Conservation (phyloP, 2,113 vertebrate species). For the Jacana jacana region DNA sequence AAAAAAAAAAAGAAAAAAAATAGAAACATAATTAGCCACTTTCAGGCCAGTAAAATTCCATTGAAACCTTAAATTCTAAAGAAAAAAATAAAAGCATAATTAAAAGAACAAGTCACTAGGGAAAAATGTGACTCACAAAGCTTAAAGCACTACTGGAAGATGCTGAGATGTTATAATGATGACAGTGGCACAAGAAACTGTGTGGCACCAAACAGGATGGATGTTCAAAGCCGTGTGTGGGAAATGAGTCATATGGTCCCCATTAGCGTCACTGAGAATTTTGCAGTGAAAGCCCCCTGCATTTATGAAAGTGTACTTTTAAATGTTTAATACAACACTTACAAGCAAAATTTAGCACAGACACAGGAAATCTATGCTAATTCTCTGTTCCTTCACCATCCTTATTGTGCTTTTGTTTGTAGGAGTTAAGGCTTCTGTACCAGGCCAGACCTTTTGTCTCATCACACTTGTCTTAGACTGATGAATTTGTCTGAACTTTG, state of each 20-base stretch:
- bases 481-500: not conserved
- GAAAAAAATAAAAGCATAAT: not conserved
- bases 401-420: not conserved
- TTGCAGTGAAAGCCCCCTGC: not conserved
- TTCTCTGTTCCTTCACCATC: not conserved
- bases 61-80: not conserved
- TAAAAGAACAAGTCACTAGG: not conserved
- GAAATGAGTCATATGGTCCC: not conserved
- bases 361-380: not conserved
- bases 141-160: not conserved
- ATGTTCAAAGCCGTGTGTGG: not conserved
- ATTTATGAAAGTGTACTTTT: constrained; percentile 11
- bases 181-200: not conserved
- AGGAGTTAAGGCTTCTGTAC: not conserved
- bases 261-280: not conserved
- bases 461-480: not conserved
- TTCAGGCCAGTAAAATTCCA: not conserved
- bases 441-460: not conserved
- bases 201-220: not conserved
- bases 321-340: constrained; percentile 14
- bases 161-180: not conserved
- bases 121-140: not conserved
- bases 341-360: not conserved
- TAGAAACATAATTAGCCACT: not conserved
- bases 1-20: too few relatives aligned